Conservation (phyloP, 2,797 vertebrate genomes). For the Clamator glandarius region DNA sequence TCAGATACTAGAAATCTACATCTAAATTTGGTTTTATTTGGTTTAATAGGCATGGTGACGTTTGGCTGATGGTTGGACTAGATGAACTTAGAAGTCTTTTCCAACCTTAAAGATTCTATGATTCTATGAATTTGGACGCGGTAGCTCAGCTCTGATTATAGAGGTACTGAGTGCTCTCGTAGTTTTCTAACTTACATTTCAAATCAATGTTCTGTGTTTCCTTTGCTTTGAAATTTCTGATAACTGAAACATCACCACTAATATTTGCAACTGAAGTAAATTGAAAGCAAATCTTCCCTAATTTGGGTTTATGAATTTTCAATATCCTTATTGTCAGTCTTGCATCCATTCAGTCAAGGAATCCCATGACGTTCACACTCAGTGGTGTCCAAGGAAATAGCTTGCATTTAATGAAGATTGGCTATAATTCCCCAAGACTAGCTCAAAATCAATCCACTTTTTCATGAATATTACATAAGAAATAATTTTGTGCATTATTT, state of each 20-base stretch:
- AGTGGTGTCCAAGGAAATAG: neutral
- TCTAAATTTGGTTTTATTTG: neutral
- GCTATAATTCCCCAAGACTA: neutral
- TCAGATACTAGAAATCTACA: neutral
- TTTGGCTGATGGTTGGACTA: no score
- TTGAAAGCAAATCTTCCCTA: neutral
- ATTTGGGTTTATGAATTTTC: neutral
- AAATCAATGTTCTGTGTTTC: neutral
- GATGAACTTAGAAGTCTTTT: no score
- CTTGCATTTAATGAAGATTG: neutral
- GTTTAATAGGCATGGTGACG: no score
- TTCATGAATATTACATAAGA: neutral
- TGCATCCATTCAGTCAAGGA: neutral
- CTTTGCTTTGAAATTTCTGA: neutral
- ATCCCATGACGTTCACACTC: neutral
- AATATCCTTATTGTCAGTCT: neutral
- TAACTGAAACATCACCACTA: neutral
- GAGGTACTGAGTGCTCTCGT: neutral
- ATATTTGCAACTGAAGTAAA: neutral
- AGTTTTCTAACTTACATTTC: neutral
- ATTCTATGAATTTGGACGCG: rapidly evolving
- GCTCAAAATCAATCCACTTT: neutral
- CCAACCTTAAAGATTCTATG: no score
- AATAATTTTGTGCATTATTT: neutral
- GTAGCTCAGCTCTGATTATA: neutral